Evolutionary conservation across 2,797 vertebrate genomes (phyloP).

Genomic region (Premnoplex brunnescens): DNA sequence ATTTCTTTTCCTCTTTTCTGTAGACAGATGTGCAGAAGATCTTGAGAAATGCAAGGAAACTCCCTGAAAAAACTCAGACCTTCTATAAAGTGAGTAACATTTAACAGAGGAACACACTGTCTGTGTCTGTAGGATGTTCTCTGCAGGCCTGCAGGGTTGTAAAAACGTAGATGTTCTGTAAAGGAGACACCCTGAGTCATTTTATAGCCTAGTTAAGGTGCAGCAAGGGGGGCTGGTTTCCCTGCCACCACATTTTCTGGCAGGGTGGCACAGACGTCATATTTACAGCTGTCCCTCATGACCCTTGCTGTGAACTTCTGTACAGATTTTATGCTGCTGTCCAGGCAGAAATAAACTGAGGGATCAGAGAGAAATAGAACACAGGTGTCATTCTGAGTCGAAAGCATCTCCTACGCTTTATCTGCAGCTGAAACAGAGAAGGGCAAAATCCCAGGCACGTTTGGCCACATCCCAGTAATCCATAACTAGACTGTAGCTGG

Average conservation of each 20-base stretch:
- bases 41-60: slow-evolving; percentile 94
- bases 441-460: not conserved
- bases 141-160: not conserved
- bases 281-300: not conserved
- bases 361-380: not conserved
- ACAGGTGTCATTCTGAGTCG: not conserved
- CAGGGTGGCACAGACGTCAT: not conserved
- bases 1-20: not conserved
- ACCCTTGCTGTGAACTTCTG: not conserved
- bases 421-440: not conserved
- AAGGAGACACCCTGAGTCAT: not conserved
- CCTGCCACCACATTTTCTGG: not conserved
- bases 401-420: not conserved
- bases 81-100: slow-evolving; percentile 92
- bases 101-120: not conserved
- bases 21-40: slow-evolving; percentile 99
- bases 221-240: not conserved
- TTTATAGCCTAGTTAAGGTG: not conserved
- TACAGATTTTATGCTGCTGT: not conserved
- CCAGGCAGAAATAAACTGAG: not conserved
- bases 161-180: not conserved
- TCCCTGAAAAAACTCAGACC: slow-evolving; percentile 98
- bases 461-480: not conserved
- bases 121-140: not conserved
- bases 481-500: not conserved